Evolutionary conservation across 2,113 vertebrate genomes (phyloP).

Genomic region (Catharus fuscescens): DNA sequence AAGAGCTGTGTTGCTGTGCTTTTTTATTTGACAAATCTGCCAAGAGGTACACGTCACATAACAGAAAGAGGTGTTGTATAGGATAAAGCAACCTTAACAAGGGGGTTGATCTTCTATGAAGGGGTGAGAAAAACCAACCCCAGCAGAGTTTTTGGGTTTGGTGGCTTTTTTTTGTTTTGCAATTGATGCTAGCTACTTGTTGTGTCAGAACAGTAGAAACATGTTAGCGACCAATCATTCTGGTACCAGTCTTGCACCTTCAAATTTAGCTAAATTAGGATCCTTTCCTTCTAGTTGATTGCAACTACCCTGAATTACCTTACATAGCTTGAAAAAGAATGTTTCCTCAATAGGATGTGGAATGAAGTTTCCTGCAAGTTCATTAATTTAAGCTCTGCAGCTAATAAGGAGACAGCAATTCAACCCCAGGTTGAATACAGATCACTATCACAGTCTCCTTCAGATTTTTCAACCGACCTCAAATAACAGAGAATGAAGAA

Average conservation of each 20-base stretch:
- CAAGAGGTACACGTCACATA: background rate
- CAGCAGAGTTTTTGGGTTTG: background rate
- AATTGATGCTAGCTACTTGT: background rate
- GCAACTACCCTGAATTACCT: background rate
- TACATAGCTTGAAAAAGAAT: background rate
- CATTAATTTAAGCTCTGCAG: background rate
- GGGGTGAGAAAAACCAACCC: fast-evolving
- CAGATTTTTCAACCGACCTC: background rate
- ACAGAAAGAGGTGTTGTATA: fast-evolving
- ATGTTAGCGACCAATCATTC: background rate
- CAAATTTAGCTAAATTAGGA: background rate
- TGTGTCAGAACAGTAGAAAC: background rate
- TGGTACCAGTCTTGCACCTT: background rate
- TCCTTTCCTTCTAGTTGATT: background rate
- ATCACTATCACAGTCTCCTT: background rate
- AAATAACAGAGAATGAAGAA: background rate
- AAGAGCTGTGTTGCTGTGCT: background rate
- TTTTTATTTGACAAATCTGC: background rate
- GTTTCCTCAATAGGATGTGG: background rate
- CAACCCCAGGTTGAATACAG: background rate
- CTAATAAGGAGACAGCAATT: background rate
- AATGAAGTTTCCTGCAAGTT: background rate
- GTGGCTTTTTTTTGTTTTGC: background rate
- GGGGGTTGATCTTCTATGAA: background rate
- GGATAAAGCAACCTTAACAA: background rate